phyloP scores from a whole-genome alignment of 64 coral and sea anemone genomes.

The Exaiptasia diaphana region DNA sequence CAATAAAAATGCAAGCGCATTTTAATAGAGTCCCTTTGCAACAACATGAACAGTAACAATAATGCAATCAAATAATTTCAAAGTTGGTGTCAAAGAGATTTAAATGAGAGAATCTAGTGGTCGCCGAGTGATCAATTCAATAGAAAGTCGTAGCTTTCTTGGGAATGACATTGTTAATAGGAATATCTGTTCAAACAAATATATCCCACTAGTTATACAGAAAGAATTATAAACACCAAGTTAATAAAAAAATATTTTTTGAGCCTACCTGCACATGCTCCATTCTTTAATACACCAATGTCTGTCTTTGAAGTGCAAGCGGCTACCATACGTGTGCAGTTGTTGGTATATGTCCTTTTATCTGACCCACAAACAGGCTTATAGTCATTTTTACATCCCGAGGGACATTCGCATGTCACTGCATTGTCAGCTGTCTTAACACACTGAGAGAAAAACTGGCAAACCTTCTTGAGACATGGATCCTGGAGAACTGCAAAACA shows the following conservation, averaged over 20 bases:
- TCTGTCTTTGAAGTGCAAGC: slow-evolving; percentile 49
- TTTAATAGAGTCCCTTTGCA: too few relatives aligned
- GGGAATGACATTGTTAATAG: too few relatives aligned
- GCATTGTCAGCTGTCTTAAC: slow-evolving; percentile 19
- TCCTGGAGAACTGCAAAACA: slow-evolving; percentile 45
- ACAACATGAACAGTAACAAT: not conserved
- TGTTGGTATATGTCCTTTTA: slow-evolving; percentile 60
- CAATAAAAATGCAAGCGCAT: not conserved
- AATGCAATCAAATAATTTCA: not conserved
- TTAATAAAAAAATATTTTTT: not conserved
- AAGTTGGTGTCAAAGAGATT: not conserved
- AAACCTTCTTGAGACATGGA: slow-evolving; percentile 53
- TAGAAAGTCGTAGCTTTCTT: too few relatives aligned
- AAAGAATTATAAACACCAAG: not conserved
- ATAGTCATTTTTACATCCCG: slow-evolving; percentile 35
- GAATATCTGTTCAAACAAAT: too few relatives aligned
- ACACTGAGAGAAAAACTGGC: slow-evolving; percentile 53
- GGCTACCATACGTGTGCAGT: slow-evolving; percentile 59
- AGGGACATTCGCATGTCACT: slow-evolving; percentile 57
- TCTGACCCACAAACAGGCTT: slow-evolving; percentile 68
- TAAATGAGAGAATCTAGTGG: not conserved
- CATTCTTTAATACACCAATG: slow-evolving; percentile 20
- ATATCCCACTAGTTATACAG: too few relatives aligned
- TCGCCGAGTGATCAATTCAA: too few relatives aligned
- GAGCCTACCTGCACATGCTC: slow-evolving; percentile 55